A percentile compares a stretch with the other conserved stretches of the same genome.
Evolutionary conservation across 2,888 invertebrate genomes (phyloP).

Genomic region (Sminthurinus aureus): DNA sequence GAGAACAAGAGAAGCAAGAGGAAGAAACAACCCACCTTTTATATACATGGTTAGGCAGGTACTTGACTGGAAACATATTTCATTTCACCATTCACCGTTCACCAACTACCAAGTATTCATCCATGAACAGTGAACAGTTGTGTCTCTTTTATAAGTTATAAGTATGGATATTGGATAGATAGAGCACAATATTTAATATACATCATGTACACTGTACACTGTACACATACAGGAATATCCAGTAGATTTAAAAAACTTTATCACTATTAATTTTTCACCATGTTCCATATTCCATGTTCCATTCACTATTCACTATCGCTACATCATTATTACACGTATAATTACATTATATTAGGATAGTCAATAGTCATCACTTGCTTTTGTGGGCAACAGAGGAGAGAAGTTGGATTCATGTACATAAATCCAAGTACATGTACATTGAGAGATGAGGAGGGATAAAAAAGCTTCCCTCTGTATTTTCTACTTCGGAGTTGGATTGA

Average conservation of each 20-base stretch:
- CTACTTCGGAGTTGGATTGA: neutral
- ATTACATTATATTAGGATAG: neutral
- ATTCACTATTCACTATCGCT: neutral
- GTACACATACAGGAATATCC: neutral
- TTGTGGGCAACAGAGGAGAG: neutral
- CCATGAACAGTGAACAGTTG: neutral
- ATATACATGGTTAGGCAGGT: neutral
- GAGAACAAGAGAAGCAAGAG: too few species aligned
- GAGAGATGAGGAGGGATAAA: neutral
- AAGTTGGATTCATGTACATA: neutral
- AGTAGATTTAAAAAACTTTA: neutral
- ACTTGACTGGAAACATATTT: constrained; percentile 16
- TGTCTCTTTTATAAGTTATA: neutral
- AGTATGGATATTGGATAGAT: neutral
- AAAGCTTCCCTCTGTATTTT: too few species aligned
- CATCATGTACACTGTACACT: neutral
- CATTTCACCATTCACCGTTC: neutral
- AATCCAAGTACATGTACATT: too few species aligned
- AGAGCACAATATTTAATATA: too few species aligned
- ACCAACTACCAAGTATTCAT: neutral
- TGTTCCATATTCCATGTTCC: neutral
- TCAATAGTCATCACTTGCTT: neutral
- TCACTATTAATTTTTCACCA: neutral
- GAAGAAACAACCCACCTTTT: neutral
- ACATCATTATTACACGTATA: neutral